These are phyloP conservation scores for Apaloderma vittatum DNA, from an alignment of 2,113 vertebrate species.

Conservation along the genomic window DNA sequence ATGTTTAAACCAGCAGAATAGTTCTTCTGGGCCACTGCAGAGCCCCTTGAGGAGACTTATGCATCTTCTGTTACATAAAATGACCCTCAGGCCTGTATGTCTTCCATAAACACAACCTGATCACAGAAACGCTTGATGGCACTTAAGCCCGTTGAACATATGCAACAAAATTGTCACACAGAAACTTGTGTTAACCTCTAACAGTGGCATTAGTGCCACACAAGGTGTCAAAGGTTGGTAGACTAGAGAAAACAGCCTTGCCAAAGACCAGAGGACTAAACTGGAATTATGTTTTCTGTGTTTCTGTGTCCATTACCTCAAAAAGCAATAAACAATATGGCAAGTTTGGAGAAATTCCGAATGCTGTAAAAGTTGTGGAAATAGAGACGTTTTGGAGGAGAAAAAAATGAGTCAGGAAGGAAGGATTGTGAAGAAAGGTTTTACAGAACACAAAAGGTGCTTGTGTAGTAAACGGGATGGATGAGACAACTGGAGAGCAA, in stretches of 20 bases:
- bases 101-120: not conserved
- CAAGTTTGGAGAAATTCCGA: not conserved
- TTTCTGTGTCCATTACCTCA: not conserved
- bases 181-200: not conserved
- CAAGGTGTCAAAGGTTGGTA: not conserved
- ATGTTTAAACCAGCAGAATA: not conserved
- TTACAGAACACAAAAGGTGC: not conserved
- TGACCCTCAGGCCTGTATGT: too few species aligned
- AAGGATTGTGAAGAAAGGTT: not conserved
- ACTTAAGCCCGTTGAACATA: not conserved
- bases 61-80: rapidly evolving
- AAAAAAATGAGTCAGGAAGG: not conserved
- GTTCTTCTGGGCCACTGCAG: rapidly evolving
- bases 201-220: rapidly evolving
- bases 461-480: not conserved
- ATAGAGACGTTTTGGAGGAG: not conserved
- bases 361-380: not conserved
- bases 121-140: not conserved
- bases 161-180: not conserved
- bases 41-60: not conserved
- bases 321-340: not conserved
- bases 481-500: not conserved
- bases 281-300: not conserved
- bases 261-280: not conserved
- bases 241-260: not conserved